phyloP scores from a whole-genome alignment of 2,113 vertebrate genomes.

The Oryzias javanicus region DNA sequence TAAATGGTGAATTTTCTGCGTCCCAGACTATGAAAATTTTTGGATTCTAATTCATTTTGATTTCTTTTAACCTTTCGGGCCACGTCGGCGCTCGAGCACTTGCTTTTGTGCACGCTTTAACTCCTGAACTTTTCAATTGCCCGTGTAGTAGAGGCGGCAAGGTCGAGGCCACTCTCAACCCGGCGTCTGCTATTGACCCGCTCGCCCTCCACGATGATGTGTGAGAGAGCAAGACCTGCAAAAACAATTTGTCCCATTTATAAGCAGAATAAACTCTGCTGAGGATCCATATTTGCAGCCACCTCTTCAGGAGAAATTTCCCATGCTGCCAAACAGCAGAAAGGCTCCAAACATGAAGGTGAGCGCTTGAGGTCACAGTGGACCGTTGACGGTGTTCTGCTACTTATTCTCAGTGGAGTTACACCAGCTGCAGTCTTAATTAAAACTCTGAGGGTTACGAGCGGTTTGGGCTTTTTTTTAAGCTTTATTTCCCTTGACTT shows the following conservation, averaged over 20 bases:
- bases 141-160: conserved; percentile 34
- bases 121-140: conserved; percentile 27
- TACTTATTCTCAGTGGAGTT: conserved; percentile 13
- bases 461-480: neutral
- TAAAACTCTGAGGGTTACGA: conserved; percentile 3
- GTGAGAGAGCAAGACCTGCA: conserved; percentile 31
- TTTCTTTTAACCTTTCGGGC: conserved; percentile 5
- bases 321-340: conserved; percentile 13
- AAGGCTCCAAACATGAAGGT: conserved; percentile 19
- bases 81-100: neutral
- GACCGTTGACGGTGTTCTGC: conserved; percentile 8
- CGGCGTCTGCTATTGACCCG: conserved; percentile 31
- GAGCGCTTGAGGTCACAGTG: conserved; percentile 31
- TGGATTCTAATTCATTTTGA: neutral
- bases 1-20: too few relatives aligned
- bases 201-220: conserved; percentile 6
- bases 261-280: conserved; percentile 55
- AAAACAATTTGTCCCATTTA: conserved; percentile 62
- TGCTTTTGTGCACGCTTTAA: conserved; percentile 18
- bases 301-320: conserved; percentile 26
- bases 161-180: conserved; percentile 49
- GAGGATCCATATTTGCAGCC: conserved; percentile 39
- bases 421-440: conserved; percentile 2
- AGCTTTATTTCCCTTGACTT: neutral
- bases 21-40: too few relatives aligned